Evolutionary conservation across 2,113 vertebrate genomes (phyloP), one percentile per base, ranked within the genome.

Genomic region (Pardalotus punctatus): DNA sequence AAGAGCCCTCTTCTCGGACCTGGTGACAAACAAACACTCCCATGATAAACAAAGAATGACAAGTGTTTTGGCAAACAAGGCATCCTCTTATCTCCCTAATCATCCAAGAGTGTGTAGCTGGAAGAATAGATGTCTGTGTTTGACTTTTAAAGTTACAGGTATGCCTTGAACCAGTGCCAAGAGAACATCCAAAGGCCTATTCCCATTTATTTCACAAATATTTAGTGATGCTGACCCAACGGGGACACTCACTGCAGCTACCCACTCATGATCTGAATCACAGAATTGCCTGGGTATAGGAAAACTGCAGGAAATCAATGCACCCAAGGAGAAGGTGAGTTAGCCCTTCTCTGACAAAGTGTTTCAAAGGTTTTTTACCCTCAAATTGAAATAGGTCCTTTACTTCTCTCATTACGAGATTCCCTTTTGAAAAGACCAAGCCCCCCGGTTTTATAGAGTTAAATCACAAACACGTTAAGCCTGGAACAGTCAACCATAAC

Each of bases 401-500:
- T 15, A 6, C 22, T 47, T 18, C 31, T 60, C 58, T 65, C 4
- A 0, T 18, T 21, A 9, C 0, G 3, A 74, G 22, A 40, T 40
- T 27, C 6, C 10, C 21, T 10, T 57, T 11, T 1, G 20, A 42
- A 72, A 27, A 81, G 27, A 19, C 10, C 28, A 9, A 83, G 31
- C 14, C 79, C 8, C 31, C 24, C 14, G 51, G 22, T 31, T 73
- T 51, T 28, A 72, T 0, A 31, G 74, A 54, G 67, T 93, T 83
- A 94, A 95, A 73, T 45, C 79, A 38, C 27, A 71, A 81, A 56
- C 23, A 22, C 18, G 23, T 43, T 47, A 80, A 5, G 36, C 19
- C 0, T 4, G 31, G 53, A 80, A 43, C 0, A 47, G 7, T 10
- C 13, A 25, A 40, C 40, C 1, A 0, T 38, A 84, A 36, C 25